phyloP scores from a whole-genome alignment of 2,797 vertebrate species.

The Phaenicophaeus curvirostris region DNA sequence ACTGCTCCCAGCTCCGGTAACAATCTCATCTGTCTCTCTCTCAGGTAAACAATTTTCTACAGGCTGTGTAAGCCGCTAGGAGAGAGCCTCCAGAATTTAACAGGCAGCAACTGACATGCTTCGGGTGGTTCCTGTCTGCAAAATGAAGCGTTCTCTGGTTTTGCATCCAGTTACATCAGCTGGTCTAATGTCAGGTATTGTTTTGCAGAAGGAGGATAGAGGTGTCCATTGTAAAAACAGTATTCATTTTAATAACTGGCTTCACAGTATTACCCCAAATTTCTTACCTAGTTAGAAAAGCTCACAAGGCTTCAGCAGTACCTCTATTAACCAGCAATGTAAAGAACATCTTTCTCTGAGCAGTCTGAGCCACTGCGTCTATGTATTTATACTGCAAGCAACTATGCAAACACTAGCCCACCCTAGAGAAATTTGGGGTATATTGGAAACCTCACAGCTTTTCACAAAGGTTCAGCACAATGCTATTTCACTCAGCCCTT shows the following conservation, averaged over 20 bases:
- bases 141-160: not conserved
- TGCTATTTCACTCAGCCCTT: conserved; percentile 23
- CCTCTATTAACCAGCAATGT: not conserved
- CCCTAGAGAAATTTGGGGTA: conserved; percentile 44
- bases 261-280: not conserved
- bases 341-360: not conserved
- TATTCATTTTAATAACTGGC: not conserved
- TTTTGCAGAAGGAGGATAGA: not conserved
- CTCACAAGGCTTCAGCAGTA: not conserved
- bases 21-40: not conserved
- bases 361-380: not conserved
- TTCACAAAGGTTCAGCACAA: conserved; percentile 37
- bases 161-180: not conserved
- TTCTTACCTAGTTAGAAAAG: not conserved
- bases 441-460: not conserved
- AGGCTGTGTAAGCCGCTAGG: not conserved
- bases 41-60: not conserved
- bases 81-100: not conserved
- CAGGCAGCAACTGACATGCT: not conserved
- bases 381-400: conserved; percentile 6
- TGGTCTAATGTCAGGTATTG: not conserved
- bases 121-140: not conserved
- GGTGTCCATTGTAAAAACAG: not conserved
- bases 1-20: not conserved
- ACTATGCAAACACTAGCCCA: conserved; percentile 47